Evolutionary conservation across 2,888 invertebrate species (phyloP), one percentile per base, ranked within the genome.

Genomic region (Caenorhabditis angaria): DNA sequence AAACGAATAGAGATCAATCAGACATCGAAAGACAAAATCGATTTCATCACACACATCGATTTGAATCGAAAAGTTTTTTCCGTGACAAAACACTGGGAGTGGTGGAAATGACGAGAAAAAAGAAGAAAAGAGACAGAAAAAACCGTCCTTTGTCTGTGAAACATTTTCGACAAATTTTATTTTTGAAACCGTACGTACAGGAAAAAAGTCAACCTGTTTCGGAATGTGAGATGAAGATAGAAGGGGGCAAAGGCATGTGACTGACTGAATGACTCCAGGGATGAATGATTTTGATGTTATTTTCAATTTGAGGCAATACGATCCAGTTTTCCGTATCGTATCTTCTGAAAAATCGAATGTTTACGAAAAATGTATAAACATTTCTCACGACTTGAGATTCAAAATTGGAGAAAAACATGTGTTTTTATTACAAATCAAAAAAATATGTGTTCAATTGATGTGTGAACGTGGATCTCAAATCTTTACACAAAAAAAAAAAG

Each of bases 271-370:
- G 10, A 18, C 6, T 12, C 41, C 10, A n/a, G n/a, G n/a, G n/a
- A n/a, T n/a, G n/a, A n/a, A n/a, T n/a, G n/a, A n/a, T n/a, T n/a
- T n/a, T n/a, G n/a, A n/a, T n/a, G n/a, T n/a, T n/a, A n/a, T n/a
- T n/a, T n/a, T n/a, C n/a, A n/a, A n/a, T 14, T 41, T 18, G 41
- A 41, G 41, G 41, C 41, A 41, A 41, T 18, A 41, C 18, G 5
- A 41, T 41, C 41, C 41, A 41, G 41, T 41, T 41, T 41, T 41
- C n/a, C n/a, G n/a, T n/a, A n/a, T n/a, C n/a, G n/a, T n/a, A n/a
- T 41, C 41, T 12, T 41, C 14, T 18, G 18, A 41, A 41, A 12
- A 41, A 41, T 41, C 41, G 41, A 41, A 14, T 41, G 41, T 41
- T 41, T 41, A 41, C 18, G 41, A 41, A 41, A 41, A 41, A 41